Conservation (phyloP, 2,113 vertebrate genomes). For the Axis porcinus region DNA sequence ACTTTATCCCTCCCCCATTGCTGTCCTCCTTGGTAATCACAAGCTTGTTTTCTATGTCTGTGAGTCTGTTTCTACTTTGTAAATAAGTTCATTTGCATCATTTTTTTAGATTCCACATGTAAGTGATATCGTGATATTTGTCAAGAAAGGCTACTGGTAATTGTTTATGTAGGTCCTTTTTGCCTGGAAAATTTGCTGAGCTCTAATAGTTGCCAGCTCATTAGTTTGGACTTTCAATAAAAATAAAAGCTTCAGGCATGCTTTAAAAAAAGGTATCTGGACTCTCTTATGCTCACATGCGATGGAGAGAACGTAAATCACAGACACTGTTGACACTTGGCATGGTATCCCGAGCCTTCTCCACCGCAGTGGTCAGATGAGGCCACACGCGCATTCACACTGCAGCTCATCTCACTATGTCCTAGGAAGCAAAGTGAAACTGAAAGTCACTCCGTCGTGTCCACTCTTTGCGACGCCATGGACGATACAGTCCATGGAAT, state of each 20-base stretch:
- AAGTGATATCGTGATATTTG: not conserved
- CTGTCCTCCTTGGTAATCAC: not conserved
- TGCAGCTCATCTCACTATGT: not conserved
- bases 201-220: not conserved
- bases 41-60: not conserved
- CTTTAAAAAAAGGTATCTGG: not conserved
- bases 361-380: not conserved
- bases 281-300: not conserved
- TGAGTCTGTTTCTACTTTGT: not conserved
- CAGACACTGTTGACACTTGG: not conserved
- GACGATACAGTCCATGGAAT: not conserved
- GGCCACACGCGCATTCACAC: not conserved
- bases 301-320: not conserved
- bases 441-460: not conserved
- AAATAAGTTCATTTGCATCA: not conserved
- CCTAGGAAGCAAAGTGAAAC: not conserved
- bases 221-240: not conserved
- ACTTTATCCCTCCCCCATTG: not conserved
- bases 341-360: not conserved
- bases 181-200: not conserved
- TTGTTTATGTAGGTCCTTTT: not conserved
- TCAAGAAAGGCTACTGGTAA: not conserved
- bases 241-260: not conserved
- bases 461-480: not conserved
- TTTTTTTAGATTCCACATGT: not conserved